Evolutionary conservation across 2,888 invertebrate species (phyloP).

Genomic region (Drosophila koepferae): DNA sequence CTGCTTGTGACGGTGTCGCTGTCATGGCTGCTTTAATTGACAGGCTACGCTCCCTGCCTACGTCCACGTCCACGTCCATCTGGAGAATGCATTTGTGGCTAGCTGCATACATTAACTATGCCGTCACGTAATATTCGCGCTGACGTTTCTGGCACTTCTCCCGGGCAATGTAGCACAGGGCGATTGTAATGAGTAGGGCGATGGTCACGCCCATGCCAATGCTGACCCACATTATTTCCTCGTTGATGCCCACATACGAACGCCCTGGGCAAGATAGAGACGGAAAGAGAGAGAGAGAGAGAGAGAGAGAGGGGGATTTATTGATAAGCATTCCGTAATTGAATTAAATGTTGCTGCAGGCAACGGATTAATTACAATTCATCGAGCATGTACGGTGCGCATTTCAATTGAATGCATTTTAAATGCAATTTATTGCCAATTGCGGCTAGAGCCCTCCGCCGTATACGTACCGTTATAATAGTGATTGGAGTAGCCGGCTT

Average conservation of each 20-base stretch:
- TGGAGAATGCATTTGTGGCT: constrained; percentile 17
- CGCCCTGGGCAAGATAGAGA: constrained; percentile 87
- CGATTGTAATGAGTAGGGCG: constrained; percentile 92
- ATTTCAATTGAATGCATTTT: constrained; percentile 12
- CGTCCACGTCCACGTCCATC: constrained; percentile 17
- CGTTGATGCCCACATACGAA: constrained; percentile 93
- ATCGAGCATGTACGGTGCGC: constrained; percentile 11
- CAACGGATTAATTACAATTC: constrained; percentile 15
- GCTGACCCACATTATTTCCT: constrained; percentile 95
- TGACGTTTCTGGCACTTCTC: constrained; percentile 92
- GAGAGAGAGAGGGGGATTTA: not conserved
- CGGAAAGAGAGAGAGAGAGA: not conserved
- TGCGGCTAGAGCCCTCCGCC: not conserved
- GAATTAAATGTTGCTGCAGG: not conserved
- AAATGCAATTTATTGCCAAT: not conserved
- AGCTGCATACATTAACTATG: constrained; percentile 86
- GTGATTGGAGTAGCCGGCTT: constrained; percentile 85
- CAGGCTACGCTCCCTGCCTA: constrained; percentile 21
- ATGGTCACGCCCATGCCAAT: constrained; percentile 89
- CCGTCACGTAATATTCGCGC: constrained; percentile 90
- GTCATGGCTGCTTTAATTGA: constrained; percentile 37
- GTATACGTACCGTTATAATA: constrained; percentile 83
- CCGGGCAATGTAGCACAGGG: constrained; percentile 92
- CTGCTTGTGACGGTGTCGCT: constrained; percentile 10
- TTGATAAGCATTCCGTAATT: constrained; percentile 6